A percentile compares a stretch with the other conserved stretches of the same genome.
These are phyloP conservation scores for Gulo gulo DNA, from an alignment of 2,113 vertebrate species.

Conservation along the genomic window DNA sequence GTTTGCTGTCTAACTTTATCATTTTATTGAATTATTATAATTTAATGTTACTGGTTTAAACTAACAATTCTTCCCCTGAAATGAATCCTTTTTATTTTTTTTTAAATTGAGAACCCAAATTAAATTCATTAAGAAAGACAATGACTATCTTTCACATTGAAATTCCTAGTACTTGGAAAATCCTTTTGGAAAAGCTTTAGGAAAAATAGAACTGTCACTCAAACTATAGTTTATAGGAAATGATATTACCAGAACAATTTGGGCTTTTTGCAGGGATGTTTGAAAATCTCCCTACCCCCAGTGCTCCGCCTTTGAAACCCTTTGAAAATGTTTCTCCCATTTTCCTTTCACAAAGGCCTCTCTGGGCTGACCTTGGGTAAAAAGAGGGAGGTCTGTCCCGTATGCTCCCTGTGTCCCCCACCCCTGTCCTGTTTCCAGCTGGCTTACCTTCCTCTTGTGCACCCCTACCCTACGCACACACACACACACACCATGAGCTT, in stretches of 20 bases:
- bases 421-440: background rate
- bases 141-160: slow-evolving; percentile 55
- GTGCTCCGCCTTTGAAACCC: background rate
- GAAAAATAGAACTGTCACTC: background rate
- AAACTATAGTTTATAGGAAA: background rate
- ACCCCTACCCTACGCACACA: too few species aligned
- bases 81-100: slow-evolving; percentile 55
- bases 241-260: background rate
- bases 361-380: background rate
- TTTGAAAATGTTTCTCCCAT: background rate
- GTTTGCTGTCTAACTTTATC: slow-evolving; percentile 52
- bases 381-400: too few species aligned
- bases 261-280: background rate
- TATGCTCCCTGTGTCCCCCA: background rate
- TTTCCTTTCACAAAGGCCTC: background rate
- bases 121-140: slow-evolving; percentile 67
- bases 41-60: slow-evolving; percentile 65
- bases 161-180: slow-evolving; percentile 52
- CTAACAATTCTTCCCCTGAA: slow-evolving; percentile 37
- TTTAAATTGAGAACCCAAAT: slow-evolving; percentile 50
- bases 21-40: slow-evolving; percentile 73
- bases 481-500: background rate
- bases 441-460: background rate
- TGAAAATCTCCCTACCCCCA: background rate
- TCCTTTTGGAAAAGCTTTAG: slow-evolving; percentile 46